phyloP scores from a whole-genome alignment of 2,797 vertebrate genomes.

The Gastrophryne carolinensis region DNA sequence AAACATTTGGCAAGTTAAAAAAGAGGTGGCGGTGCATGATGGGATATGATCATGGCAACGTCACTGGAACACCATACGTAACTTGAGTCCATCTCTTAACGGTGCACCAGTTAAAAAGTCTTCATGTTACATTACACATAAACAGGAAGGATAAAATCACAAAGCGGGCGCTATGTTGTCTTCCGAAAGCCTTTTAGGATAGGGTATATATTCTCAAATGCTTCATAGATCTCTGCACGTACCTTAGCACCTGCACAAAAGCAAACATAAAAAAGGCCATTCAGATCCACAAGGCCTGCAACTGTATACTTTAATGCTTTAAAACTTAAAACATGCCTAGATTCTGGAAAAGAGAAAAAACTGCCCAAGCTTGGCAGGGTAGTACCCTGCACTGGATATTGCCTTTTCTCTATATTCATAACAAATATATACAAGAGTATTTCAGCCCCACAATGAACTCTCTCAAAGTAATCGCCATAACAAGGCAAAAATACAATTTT shows the following conservation, averaged over 20 bases:
- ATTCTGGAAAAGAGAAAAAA: too few relatives aligned
- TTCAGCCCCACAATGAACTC: too few relatives aligned
- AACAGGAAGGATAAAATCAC: conserved; percentile 7
- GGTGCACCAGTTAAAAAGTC: conserved; percentile 58
- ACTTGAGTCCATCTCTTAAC: conserved; percentile 54
- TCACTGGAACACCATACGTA: conserved; percentile 38
- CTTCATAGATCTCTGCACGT: conserved; percentile 96
- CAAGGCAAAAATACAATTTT: too few relatives aligned
- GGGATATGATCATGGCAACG: not conserved
- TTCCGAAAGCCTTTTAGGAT: conserved; percentile 98
- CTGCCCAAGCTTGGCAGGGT: too few relatives aligned
- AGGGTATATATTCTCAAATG: conserved; percentile 99
- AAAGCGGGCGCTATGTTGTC: conserved; percentile 80
- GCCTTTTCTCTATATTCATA: too few relatives aligned
- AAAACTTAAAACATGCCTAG: too few relatives aligned
- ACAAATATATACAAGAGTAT: too few relatives aligned
- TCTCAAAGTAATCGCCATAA: too few relatives aligned
- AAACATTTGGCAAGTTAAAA: conserved; percentile 24
- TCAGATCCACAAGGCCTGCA: too few relatives aligned
- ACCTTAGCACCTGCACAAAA: conserved; percentile 88
- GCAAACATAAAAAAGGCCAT: not conserved
- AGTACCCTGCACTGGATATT: too few relatives aligned
- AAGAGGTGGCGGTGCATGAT: not conserved
- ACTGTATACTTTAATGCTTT: too few relatives aligned
- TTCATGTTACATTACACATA: conserved; percentile 50